Evolutionary conservation across 1,140 invertebrate genomes (phyloP), one percentile per base, ranked within the genome.

Genomic region (Maconellicoccus hirsutus): DNA sequence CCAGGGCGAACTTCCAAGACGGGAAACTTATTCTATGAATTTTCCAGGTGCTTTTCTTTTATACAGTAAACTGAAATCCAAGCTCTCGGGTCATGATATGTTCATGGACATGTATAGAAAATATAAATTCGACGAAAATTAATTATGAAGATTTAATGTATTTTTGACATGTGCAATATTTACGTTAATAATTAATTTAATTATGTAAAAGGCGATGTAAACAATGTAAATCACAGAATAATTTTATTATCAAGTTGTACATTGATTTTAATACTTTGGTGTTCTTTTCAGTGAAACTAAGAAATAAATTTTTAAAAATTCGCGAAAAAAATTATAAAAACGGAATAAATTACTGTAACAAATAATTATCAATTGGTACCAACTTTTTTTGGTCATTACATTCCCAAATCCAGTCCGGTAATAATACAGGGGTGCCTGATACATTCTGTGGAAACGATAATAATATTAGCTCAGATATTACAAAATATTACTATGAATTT

Each of bases 1-100:
- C n/a, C n/a, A n/a, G n/a, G n/a, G n/a, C n/a, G 16, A 10, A 8
- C 7, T 63, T 16, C 8, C 16, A 10, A 16, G 10, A 10, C n/a
- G n/a, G 10, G 10, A n/a, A 52, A 52, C 10, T n/a, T 52, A 70
- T 70, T 70, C 12, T 33, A 12, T 6, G n/a, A 14, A 63, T 1
- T 59, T 59, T 73, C 1, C 71, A 73, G 98, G 98, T 0, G 88
- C 97, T 4, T 99, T 98, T 82, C 81, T 99, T 29, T 80, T 99
- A 0, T 98, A 94, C 78, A 84, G 93, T 0, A 97, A 98, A 79
- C 81, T 99, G 8, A 86, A 90, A 77, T 88, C 93, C 1, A 86
- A 86, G 76, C 86, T 99, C 72, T 86, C 91, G 73, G 98, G 96
- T 79, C 85, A 89, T 39, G 83, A 86, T 66, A 86, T 98, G 79